phyloP scores from a whole-genome alignment of 2,797 vertebrate genomes.

The Hippopotamyrus pictus region DNA sequence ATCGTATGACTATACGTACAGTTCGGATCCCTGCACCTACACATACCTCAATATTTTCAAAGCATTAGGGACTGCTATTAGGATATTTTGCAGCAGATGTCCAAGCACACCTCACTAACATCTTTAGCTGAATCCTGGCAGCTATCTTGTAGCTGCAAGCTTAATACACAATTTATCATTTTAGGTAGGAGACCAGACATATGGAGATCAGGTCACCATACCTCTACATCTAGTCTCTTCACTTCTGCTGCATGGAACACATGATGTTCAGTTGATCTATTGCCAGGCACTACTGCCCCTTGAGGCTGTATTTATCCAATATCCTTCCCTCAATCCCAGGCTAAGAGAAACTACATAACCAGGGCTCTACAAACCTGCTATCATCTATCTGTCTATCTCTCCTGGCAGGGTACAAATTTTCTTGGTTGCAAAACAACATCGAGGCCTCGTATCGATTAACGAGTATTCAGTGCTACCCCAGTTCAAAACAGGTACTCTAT shows the following conservation, averaged over 20 bases:
- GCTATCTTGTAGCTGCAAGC: background rate
- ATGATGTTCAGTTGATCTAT: background rate
- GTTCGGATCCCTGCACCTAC: background rate
- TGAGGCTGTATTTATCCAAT: constrained; percentile 1
- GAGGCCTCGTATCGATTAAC: background rate
- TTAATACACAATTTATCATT: background rate
- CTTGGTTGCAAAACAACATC: constrained; percentile 1
- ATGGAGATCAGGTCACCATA: background rate
- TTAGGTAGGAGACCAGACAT: background rate
- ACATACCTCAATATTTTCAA: background rate
- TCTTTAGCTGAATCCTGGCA: background rate
- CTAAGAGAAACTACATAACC: constrained; percentile 8
- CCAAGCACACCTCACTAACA: background rate
- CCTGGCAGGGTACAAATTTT: background rate
- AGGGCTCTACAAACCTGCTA: background rate
- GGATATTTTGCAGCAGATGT: background rate
- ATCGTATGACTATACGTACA: background rate
- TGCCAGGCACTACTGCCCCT: background rate
- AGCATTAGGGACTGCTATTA: background rate
- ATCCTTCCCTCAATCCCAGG: background rate
- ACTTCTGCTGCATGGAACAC: background rate
- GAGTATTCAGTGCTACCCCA: background rate
- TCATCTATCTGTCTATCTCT: constrained; percentile 2
- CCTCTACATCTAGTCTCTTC: constrained; percentile 1
- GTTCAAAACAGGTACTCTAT: background rate